A percentile compares a stretch with the other conserved stretches of the same genome.
These are phyloP conservation scores for Aleiodes alternator DNA, from an alignment of 2,888 invertebrate species.

Conservation along the genomic window DNA sequence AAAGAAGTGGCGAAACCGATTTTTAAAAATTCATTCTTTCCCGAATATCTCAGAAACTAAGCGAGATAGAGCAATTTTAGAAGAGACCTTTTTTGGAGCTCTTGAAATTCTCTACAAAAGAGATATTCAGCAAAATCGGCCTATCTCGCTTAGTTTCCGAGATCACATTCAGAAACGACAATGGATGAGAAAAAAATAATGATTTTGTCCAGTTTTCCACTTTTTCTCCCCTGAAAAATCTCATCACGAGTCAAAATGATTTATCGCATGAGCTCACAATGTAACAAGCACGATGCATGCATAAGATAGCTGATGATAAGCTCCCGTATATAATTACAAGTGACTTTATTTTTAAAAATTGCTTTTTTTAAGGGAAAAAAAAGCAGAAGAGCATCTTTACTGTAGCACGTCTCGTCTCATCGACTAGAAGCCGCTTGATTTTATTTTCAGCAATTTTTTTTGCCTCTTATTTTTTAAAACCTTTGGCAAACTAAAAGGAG, in stretches of 20 bases:
- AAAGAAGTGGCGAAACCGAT: too few relatives aligned
- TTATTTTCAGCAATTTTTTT: not conserved
- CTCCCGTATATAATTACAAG: conserved; percentile 13
- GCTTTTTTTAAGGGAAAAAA: not conserved
- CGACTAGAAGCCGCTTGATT: conserved; percentile 33
- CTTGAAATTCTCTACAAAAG: too few relatives aligned
- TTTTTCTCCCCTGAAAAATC: not conserved
- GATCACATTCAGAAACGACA: too few relatives aligned
- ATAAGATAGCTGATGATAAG: conserved; percentile 2
- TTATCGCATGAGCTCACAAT: not conserved
- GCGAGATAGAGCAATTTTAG: too few relatives aligned
- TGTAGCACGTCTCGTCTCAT: conserved; percentile 25
- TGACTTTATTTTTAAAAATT: not conserved
- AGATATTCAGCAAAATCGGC: too few relatives aligned
- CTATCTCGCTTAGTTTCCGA: too few relatives aligned
- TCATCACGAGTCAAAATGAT: not conserved
- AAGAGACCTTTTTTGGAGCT: too few relatives aligned
- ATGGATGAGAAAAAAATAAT: too few relatives aligned
- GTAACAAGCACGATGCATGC: conserved; percentile 30
- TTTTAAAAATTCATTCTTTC: too few relatives aligned
- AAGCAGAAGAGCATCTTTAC: not conserved
- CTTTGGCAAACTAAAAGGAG: not conserved
- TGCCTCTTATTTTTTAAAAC: not conserved
- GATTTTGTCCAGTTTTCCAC: too few relatives aligned
- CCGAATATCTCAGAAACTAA: too few relatives aligned